Conservation (phyloP, 2,888 invertebrate genomes). For the Sesia apiformis region DNA sequence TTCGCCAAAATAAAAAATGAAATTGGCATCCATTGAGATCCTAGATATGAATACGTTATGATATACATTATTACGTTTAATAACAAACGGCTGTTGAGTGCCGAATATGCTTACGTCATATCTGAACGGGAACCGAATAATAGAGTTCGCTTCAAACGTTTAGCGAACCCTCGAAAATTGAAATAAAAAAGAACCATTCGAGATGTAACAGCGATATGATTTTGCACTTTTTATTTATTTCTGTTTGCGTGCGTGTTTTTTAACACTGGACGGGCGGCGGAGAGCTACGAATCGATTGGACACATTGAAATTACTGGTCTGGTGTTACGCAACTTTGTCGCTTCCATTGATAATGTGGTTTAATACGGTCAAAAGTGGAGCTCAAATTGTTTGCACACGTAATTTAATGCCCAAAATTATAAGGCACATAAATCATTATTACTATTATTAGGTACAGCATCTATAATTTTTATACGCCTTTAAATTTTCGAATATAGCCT, state of each 20-base stretch:
- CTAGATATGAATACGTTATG: constrained; percentile 69
- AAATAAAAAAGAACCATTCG: constrained; percentile 69
- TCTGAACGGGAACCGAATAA: constrained; percentile 55
- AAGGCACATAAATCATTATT: too few species aligned
- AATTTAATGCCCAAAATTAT: too few species aligned
- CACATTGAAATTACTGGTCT: constrained; percentile 22
- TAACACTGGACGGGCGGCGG: constrained; percentile 40
- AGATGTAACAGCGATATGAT: constrained; percentile 73
- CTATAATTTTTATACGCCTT: too few species aligned
- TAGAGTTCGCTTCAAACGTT: constrained; percentile 69
- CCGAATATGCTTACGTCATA: constrained; percentile 69
- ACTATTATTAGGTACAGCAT: too few species aligned
- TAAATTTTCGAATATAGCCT: too few species aligned
- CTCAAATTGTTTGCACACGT: neutral
- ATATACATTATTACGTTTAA: constrained; percentile 69
- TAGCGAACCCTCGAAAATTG: constrained; percentile 71
- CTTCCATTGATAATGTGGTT: neutral
- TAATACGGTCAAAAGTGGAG: constrained; percentile 7
- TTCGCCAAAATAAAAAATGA: constrained; percentile 16
- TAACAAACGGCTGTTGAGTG: constrained; percentile 62
- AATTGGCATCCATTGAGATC: constrained; percentile 66
- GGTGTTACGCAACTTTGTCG: constrained; percentile 6
- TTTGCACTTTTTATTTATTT: constrained; percentile 62
- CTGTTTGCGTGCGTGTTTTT: constrained; percentile 51
- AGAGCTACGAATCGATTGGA: constrained; percentile 44